Conservation (phyloP, 2,888 invertebrate species). For the Meandrusa payeni region DNA sequence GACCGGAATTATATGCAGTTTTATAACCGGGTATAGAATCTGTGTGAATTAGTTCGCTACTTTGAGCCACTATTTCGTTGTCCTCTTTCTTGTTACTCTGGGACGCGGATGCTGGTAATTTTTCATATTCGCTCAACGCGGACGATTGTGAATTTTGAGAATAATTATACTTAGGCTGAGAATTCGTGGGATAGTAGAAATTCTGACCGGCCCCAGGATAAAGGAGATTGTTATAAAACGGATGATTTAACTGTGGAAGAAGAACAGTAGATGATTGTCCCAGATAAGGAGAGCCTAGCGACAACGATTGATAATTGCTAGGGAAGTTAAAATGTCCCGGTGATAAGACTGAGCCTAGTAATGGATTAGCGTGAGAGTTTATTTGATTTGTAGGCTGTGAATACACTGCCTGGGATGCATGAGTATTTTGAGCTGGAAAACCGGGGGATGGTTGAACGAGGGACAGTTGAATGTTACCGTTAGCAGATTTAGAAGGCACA, state of each 20-base stretch:
- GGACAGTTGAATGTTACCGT: conserved; percentile 60
- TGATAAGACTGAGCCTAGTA: conserved; percentile 36
- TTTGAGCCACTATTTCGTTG: conserved; percentile 50
- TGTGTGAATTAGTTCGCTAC: conserved; percentile 54
- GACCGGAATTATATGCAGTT: conserved; percentile 49
- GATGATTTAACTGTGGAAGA: conserved; percentile 57
- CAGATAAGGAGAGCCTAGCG: conserved; percentile 49
- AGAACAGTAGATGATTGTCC: conserved; percentile 58
- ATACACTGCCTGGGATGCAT: conserved; percentile 51
- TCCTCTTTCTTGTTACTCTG: conserved; percentile 62
- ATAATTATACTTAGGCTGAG: conserved; percentile 58
- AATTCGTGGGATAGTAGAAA: conserved; percentile 58
- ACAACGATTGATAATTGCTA: conserved; percentile 47
- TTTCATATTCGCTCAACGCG: conserved; percentile 56
- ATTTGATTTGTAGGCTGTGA: conserved; percentile 20
- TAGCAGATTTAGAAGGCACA: conserved; percentile 53
- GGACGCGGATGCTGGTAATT: conserved; percentile 44
- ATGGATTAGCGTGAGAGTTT: conserved; percentile 39
- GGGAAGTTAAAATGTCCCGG: conserved; percentile 53
- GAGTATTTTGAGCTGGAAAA: conserved; percentile 45
- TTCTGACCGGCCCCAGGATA: conserved; percentile 58
- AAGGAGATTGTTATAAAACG: conserved; percentile 54
- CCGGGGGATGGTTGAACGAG: conserved; percentile 53
- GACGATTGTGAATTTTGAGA: conserved; percentile 43
- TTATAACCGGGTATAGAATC: conserved; percentile 58